Evolutionary conservation across 1,140 invertebrate genomes (phyloP).

Genomic region (Atta texana): DNA sequence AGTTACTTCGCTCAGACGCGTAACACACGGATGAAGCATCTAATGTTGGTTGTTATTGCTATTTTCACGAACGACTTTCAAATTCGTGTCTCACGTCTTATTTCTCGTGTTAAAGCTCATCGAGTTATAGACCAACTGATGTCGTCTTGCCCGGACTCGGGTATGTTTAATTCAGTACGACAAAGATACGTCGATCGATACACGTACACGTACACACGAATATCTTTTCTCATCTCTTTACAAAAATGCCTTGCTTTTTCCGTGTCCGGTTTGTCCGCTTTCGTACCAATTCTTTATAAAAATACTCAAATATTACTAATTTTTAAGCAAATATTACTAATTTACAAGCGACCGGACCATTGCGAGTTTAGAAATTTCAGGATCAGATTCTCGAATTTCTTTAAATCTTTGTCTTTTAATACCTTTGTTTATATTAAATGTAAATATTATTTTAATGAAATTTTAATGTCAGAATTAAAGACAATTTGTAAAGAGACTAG

Average conservation of each 20-base stretch:
- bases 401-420: background rate
- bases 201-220: background rate
- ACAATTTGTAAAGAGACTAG: background rate
- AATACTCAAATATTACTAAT: background rate
- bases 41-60: background rate
- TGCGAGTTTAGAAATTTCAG: background rate
- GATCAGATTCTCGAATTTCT: background rate
- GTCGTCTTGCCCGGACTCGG: background rate
- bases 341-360: background rate
- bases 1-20: slow-evolving; percentile 4
- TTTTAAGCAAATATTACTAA: background rate
- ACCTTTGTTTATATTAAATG: background rate
- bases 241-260: background rate
- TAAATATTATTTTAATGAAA: background rate
- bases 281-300: background rate
- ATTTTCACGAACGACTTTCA: slow-evolving; percentile 27
- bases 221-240: background rate
- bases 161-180: slow-evolving; percentile 60
- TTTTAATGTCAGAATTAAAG: background rate
- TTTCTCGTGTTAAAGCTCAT: slow-evolving; percentile 53
- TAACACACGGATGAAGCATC: background rate
- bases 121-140: slow-evolving; percentile 47
- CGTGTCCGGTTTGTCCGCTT: background rate
- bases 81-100: slow-evolving; percentile 54
- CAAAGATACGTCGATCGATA: slow-evolving; percentile 62